Evolutionary conservation across 2,888 invertebrate genomes (phyloP).

Genomic region (Epiblema foenella): DNA sequence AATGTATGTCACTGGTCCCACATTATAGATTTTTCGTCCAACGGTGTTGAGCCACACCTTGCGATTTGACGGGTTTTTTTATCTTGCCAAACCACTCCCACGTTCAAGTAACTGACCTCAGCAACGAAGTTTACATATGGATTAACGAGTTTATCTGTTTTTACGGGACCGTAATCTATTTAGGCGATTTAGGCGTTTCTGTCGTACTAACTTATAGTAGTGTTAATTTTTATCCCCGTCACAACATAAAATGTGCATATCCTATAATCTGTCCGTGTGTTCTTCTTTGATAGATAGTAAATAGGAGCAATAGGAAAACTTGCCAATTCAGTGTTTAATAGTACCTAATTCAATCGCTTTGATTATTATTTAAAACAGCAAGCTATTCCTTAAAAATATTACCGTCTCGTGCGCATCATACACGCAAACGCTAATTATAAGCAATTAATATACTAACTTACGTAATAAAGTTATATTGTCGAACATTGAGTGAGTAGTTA

Average conservation of each 20-base stretch:
- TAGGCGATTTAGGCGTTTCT: slow-evolving; percentile 19
- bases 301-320: not conserved
- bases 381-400: not conserved
- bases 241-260: not conserved
- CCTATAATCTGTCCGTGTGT: not conserved
- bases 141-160: slow-evolving; percentile 46
- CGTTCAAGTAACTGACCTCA: slow-evolving; percentile 59
- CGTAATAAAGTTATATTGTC: not conserved
- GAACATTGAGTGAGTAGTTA: not conserved
- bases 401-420: not conserved
- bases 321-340: not conserved
- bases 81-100: slow-evolving; percentile 58
- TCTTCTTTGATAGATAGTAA: not conserved
- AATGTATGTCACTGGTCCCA: slow-evolving; percentile 57
- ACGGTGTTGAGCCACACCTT: slow-evolving; percentile 55
- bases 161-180: slow-evolving; percentile 29
- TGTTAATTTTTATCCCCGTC: not conserved
- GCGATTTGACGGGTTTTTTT: slow-evolving; percentile 65
- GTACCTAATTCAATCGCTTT: not conserved
- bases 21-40: slow-evolving; percentile 51
- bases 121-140: slow-evolving; percentile 50
- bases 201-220: not conserved
- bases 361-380: not conserved
- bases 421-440: slow-evolving; percentile 6
- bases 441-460: slow-evolving; percentile 17